Percentiles rank a stretch among this genome's conserved stretches.
phyloP scores from a whole-genome alignment of 2,797 vertebrate species.

The Aulostomus chinensis region DNA sequence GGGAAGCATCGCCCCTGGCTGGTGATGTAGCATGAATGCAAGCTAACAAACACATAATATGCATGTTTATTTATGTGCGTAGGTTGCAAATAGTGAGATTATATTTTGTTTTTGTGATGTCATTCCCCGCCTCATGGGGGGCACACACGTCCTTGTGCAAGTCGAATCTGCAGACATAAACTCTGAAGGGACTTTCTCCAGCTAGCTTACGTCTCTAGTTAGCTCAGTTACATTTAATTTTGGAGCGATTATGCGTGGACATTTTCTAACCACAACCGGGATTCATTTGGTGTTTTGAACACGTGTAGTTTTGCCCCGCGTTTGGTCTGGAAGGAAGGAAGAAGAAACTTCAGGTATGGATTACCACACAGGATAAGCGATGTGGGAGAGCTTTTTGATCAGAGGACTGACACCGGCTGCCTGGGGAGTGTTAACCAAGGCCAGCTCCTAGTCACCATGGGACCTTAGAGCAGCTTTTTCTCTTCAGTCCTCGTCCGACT shows the following conservation, averaged over 20 bases:
- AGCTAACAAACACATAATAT: conserved; percentile 25
- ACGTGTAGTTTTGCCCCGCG: background rate
- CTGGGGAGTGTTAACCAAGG: conserved; percentile 1
- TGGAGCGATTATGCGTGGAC: background rate
- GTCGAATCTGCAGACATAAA: conserved; percentile 36
- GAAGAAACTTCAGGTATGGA: conserved; percentile 16
- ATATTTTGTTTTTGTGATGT: background rate
- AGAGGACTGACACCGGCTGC: background rate
- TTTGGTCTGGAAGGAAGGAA: background rate
- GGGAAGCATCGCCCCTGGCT: conserved; percentile 40
- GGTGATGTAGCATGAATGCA: conserved; percentile 52
- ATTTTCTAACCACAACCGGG: background rate
- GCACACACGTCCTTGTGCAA: conserved; percentile 15
- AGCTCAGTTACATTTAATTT: too few species aligned
- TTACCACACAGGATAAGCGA: background rate
- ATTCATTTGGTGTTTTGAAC: background rate
- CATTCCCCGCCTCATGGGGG: conserved; percentile 8
- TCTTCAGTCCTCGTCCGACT: background rate
- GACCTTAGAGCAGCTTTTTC: background rate
- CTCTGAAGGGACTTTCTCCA: conserved; percentile 12
- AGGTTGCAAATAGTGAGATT: background rate
- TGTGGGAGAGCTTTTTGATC: conserved; percentile 13
- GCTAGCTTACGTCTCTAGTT: background rate
- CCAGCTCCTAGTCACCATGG: conserved; percentile 5
- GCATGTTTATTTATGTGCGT: conserved; percentile 7